These are phyloP conservation scores for Macroramphosus scolopax DNA, from an alignment of 2,797 vertebrate species.

Conservation along the genomic window DNA sequence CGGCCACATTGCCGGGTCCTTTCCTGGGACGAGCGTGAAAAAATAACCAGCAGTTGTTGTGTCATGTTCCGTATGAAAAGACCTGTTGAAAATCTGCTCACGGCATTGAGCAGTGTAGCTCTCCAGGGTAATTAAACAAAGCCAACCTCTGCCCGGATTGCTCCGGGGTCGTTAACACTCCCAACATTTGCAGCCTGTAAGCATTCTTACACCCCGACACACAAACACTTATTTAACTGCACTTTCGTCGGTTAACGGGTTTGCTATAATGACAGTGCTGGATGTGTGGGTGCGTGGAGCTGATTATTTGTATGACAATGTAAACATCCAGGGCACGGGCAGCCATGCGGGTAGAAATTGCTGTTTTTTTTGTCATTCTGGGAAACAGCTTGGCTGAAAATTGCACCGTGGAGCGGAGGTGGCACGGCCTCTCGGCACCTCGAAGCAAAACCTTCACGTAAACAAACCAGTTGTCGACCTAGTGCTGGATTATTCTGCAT, in stretches of 20 bases:
- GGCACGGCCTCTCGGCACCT: conserved; percentile 49
- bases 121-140: no score
- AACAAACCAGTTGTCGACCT: conserved; percentile 40
- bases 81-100: no score
- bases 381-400: conserved; percentile 56
- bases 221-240: no score
- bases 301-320: conserved; percentile 51
- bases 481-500: conserved; percentile 19
- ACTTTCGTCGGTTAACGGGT: conserved; percentile 46
- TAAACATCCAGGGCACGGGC: conserved; percentile 45
- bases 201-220: no score
- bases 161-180: no score
- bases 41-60: no score
- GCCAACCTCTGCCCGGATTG: no score
- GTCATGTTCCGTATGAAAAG: no score
- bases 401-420: conserved; percentile 40
- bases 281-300: conserved; percentile 50
- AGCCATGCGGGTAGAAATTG: conserved; percentile 21
- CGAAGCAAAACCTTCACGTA: conserved; percentile 45
- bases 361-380: conserved; percentile 53
- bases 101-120: no score
- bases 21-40: no score
- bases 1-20: no score
- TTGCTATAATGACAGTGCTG: conserved; percentile 56
- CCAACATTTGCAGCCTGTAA: no score